These are phyloP conservation scores for Zoroaster sp. DNA, from an alignment of 53 echinoderm and acorn worm species.

Conservation along the genomic window DNA sequence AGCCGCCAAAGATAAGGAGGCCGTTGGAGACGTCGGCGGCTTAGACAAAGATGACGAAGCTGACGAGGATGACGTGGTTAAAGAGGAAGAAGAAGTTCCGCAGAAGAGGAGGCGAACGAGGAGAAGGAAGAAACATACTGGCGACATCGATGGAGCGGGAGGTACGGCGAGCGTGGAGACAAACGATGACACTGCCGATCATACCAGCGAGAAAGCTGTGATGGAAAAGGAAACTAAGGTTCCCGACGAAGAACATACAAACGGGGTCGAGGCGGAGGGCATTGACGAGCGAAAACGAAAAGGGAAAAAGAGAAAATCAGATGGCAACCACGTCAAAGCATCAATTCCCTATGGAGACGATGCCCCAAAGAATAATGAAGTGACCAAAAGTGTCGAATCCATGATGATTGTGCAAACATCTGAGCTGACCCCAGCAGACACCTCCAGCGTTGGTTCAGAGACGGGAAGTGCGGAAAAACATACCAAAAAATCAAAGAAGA, in stretches of 20 bases:
- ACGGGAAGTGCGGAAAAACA: background rate
- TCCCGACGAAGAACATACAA: background rate
- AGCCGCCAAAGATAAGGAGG: background rate
- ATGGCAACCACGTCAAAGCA: background rate
- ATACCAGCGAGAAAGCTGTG: background rate
- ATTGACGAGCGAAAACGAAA: background rate
- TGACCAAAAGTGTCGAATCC: background rate
- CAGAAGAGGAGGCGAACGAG: constrained; percentile 24
- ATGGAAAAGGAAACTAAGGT: constrained; percentile 6
- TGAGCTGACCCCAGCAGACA: background rate
- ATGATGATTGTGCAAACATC: background rate
- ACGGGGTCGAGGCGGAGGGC: background rate
- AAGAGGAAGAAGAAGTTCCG: constrained; percentile 38
- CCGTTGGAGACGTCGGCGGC: background rate
- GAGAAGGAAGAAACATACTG: constrained; percentile 29
- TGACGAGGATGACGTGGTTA: background rate
- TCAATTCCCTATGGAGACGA: background rate
- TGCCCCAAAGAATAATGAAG: background rate
- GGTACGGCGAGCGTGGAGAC: background rate
- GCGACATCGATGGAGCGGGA: background rate
- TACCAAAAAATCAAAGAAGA: background rate
- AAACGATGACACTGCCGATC: background rate
- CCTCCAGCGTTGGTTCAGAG: background rate
- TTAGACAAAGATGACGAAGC: constrained; percentile 2
- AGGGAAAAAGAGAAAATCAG: constrained; percentile 18